These are phyloP conservation scores for Lytechinus pictus DNA, from an alignment of 35 echinoderm and acorn worm species.

Conservation along the genomic window DNA sequence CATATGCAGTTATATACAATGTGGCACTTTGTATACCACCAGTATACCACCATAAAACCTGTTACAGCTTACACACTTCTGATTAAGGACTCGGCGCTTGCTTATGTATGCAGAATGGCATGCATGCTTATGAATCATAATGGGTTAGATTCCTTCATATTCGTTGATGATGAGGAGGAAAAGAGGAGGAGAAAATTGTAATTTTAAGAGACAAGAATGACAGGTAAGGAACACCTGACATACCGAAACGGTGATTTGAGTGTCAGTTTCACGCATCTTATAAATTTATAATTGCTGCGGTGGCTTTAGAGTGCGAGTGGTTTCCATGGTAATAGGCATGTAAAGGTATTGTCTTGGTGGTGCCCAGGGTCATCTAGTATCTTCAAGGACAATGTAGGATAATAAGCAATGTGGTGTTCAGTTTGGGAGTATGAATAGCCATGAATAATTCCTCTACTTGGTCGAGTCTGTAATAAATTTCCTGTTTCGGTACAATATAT, in stretches of 20 bases:
- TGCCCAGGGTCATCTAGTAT: neutral
- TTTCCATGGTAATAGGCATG: neutral
- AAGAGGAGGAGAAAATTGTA: neutral
- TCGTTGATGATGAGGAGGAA: neutral
- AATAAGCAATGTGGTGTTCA: neutral
- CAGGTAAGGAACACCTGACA: slow-evolving; percentile 39
- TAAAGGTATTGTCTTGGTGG: neutral
- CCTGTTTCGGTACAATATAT: no score
- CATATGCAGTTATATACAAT: neutral
- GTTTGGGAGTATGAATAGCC: neutral
- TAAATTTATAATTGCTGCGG: neutral
- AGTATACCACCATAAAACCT: neutral
- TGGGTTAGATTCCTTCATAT: neutral
- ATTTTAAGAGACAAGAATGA: slow-evolving; percentile 7
- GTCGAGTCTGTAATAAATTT: neutral
- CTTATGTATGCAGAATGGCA: neutral
- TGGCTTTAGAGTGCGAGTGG: neutral
- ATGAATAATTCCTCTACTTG: neutral
- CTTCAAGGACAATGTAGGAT: neutral
- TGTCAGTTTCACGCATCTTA: slow-evolving; percentile 35
- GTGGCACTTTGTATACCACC: no score
- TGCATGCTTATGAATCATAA: slow-evolving; percentile 19
- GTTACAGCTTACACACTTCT: neutral
- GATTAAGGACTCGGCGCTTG: neutral
- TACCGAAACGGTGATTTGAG: slow-evolving; percentile 16